Evolutionary conservation across 2,113 vertebrate genomes (phyloP), one percentile per base, ranked within the genome.

Genomic region (Parotia lawesii): DNA sequence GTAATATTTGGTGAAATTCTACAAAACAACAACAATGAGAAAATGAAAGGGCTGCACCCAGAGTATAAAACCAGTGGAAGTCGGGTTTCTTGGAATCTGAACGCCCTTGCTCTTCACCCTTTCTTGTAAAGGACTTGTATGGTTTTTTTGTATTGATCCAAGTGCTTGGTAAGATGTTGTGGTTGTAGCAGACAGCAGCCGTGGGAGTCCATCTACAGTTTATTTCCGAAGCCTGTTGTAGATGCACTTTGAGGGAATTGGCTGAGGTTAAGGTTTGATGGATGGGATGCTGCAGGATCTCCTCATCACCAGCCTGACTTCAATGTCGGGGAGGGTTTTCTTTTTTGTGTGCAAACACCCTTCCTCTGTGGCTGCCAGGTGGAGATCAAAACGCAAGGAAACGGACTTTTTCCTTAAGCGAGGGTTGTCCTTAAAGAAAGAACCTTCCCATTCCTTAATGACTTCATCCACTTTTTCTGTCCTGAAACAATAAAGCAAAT

Each of bases 371-470:
- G 99, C 98, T 17, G 98, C 98, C 3, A 99, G 98, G 96, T 99
- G 99, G 48, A 99, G 98, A 89, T 99, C 99, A 56, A 99, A 99
- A 48, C 99, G 99, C 95, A 99, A 96, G 1, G 99, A 99, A 92
- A 99, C 99, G 0, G 99, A 99, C 94, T 99, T 99, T 98, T 99
- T 99, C 75, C 99, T 97, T 94, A 99, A 96, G 76, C 98, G 98
- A 29, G 99, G 99, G 93, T 99, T 99, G 96, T 99, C 99, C 96
- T 99, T 98, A 97, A 99, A 99, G 98, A 99, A 99, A 18, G 99
- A 99, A 24, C 99, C 99, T 97, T 99, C 99, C 99, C 99, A 99
- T 94, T 99, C 98, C 96, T 98, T 99, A 62, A 99, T 99, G 50
- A 99, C 98, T 97, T 99, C 98, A 96, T 99, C 99, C 65, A 99